phyloP scores from a whole-genome alignment of 2,797 vertebrate genomes.

The Crenuchus spilurus region DNA sequence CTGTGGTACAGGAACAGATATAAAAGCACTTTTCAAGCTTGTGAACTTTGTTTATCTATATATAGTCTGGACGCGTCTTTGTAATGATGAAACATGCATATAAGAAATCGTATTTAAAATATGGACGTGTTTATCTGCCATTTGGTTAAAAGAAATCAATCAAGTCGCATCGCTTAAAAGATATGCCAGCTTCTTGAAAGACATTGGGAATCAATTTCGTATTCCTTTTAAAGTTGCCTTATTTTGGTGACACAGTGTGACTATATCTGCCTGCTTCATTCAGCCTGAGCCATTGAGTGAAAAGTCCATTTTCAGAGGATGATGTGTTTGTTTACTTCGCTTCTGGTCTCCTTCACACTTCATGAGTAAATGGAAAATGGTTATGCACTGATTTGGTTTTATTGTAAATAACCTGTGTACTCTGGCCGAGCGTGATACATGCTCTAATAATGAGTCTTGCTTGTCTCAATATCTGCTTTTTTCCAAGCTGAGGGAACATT shows the following conservation, averaged over 20 bases:
- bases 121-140: no score
- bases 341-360: conserved; percentile 27
- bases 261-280: not conserved
- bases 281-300: conserved; percentile 5
- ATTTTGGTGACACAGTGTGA: not conserved
- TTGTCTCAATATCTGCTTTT: conserved; percentile 6
- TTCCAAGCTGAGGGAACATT: not conserved
- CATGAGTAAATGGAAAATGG: conserved; percentile 16
- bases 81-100: no score
- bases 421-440: conserved; percentile 3
- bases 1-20: no score
- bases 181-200: not conserved
- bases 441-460: conserved; percentile 2
- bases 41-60: no score
- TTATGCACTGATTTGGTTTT: conserved; percentile 21
- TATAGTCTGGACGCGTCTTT: no score
- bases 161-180: not conserved
- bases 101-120: no score
- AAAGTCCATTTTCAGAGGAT: conserved; percentile 18
- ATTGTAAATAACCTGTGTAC: conserved; percentile 25
- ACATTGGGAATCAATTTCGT: not conserved
- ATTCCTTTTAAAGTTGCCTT: not conserved
- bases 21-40: no score
- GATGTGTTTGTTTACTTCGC: conserved; percentile 17
- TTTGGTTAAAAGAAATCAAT: no score